These are phyloP conservation scores for Lagenorhynchus albirostris DNA, from an alignment of 2,113 vertebrate genomes.

Conservation along the genomic window DNA sequence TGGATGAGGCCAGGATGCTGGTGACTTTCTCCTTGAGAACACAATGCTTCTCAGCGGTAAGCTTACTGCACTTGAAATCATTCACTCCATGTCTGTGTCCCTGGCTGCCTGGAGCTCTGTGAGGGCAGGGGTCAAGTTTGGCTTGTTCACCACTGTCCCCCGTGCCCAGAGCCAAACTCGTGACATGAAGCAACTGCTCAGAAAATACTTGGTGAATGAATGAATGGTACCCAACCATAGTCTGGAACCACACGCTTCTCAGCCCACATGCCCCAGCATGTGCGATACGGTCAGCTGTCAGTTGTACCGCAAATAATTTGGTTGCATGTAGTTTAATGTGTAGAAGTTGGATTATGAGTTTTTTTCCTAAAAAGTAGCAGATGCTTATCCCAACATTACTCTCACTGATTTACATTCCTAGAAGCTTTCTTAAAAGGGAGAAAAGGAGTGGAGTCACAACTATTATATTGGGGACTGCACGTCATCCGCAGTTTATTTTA, in stretches of 20 bases:
- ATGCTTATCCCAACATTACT: not conserved
- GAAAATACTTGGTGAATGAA: not conserved
- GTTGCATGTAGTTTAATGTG: not conserved
- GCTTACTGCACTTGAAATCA: not conserved
- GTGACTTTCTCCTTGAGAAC: not conserved
- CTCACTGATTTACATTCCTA: conserved; percentile 28
- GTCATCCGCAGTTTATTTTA: not conserved
- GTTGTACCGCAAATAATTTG: not conserved
- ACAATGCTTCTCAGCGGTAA: not conserved
- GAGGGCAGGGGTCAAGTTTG: not conserved
- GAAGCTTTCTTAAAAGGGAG: not conserved
- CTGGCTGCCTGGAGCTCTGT: not conserved
- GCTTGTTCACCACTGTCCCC: not conserved
- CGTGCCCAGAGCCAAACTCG: not conserved
- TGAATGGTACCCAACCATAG: not conserved
- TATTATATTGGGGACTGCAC: not conserved
- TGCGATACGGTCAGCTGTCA: not conserved
- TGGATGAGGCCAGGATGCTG: not conserved
- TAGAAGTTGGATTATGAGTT: not conserved
- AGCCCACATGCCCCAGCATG: not conserved
- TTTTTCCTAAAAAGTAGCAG: not conserved
- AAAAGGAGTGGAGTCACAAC: not conserved
- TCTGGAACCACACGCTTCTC: not conserved
- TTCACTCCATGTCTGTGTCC: not conserved
- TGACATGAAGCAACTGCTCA: not conserved